These are phyloP conservation scores for Cyanoramphus novaezelandiae DNA, from an alignment of 2,113 vertebrate species.

Conservation along the genomic window DNA sequence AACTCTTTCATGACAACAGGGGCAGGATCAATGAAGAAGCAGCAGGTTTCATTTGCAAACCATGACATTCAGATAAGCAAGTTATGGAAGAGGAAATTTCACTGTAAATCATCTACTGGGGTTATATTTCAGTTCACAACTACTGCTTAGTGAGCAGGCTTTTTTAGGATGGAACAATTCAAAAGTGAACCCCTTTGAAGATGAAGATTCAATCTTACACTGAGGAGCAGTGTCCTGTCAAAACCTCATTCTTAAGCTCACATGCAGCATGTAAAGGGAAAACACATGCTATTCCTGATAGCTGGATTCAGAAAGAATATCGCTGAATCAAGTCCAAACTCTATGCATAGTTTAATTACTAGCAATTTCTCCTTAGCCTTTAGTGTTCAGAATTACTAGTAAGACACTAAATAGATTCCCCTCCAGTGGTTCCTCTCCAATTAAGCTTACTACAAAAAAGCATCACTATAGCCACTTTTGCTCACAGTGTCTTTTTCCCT, in stretches of 20 bases:
- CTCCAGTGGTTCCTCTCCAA: background rate
- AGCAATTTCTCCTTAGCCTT: background rate
- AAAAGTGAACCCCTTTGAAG: background rate
- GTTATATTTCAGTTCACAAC: background rate
- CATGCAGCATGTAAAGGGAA: background rate
- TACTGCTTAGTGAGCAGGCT: background rate
- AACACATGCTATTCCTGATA: background rate
- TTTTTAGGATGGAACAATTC: background rate
- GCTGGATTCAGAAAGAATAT: background rate
- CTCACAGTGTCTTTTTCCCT: background rate
- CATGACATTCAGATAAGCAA: background rate
- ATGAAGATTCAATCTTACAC: background rate
- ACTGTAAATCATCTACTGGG: background rate
- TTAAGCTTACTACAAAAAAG: background rate
- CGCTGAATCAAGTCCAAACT: background rate
- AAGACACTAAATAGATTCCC: background rate
- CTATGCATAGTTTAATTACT: background rate
- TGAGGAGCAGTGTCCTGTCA: background rate
- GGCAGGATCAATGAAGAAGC: slow-evolving; percentile 39
- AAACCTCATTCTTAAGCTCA: background rate
- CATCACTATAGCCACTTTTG: background rate
- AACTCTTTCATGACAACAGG: background rate
- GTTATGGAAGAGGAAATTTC: background rate
- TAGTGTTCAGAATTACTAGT: background rate
- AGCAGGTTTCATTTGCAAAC: slow-evolving; percentile 35